These are phyloP conservation scores for Rhynchomys soricoides DNA, from an alignment of 2,113 vertebrate genomes.

Conservation along the genomic window DNA sequence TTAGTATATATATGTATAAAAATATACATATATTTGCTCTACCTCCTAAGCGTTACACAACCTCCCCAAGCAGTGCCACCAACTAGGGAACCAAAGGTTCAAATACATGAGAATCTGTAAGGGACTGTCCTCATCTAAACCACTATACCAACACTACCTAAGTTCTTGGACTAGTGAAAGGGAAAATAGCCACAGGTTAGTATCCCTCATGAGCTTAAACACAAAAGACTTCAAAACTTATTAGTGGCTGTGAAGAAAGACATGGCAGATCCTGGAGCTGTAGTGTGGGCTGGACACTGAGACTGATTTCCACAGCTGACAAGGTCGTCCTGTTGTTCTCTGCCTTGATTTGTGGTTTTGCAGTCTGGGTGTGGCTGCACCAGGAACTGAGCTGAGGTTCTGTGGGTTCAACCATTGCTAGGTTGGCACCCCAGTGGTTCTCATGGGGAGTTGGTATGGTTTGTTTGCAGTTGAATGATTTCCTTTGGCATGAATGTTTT, in stretches of 20 bases:
- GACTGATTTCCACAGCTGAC: too few species aligned
- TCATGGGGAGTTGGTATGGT: accelerated
- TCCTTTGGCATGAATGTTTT: not conserved
- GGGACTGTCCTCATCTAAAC: not conserved
- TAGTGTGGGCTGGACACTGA: not conserved
- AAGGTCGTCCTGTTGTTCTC: too few species aligned
- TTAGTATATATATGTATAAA: too few species aligned
- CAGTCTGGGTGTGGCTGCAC: too few species aligned
- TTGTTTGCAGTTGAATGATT: not conserved
- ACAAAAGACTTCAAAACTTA: not conserved
- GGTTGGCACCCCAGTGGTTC: accelerated
- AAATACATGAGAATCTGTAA: not conserved
- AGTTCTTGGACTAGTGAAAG: not conserved
- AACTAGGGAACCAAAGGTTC: not conserved
- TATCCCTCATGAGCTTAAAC: not conserved
- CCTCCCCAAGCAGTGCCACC: not conserved
- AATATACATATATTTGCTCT: not conserved
- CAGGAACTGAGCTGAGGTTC: not conserved
- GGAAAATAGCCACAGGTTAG: not conserved
- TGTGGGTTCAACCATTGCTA: not conserved
- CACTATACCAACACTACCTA: not conserved
- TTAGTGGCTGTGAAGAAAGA: not conserved
- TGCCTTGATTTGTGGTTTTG: not conserved
- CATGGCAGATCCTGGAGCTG: accelerated
- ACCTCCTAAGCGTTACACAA: not conserved